These are phyloP conservation scores for Paramormyrops kingsleyae DNA, from an alignment of 2,113 vertebrate species.

Conservation along the genomic window DNA sequence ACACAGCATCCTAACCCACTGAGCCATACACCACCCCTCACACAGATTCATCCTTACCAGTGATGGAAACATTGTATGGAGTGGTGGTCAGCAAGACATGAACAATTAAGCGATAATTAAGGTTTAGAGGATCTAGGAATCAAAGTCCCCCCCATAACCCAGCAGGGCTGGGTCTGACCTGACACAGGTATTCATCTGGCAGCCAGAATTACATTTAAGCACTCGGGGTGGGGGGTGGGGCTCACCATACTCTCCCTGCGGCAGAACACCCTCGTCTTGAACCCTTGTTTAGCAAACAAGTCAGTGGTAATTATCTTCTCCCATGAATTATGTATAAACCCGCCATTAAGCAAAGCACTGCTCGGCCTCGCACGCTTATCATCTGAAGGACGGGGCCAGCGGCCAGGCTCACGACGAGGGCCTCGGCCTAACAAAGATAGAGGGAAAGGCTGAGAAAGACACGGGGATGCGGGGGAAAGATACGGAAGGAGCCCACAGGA, in stretches of 20 bases:
- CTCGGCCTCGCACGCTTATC: background rate
- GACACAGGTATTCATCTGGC: background rate
- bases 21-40: background rate
- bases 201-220: background rate
- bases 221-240: background rate
- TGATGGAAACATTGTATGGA: conserved; percentile 24
- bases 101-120: background rate
- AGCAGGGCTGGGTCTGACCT: background rate
- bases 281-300: background rate
- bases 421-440: background rate
- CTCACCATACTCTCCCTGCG: background rate
- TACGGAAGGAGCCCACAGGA: background rate
- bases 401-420: background rate
- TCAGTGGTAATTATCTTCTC: background rate
- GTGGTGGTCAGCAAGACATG: background rate
- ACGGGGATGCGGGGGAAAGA: background rate
- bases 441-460: background rate
- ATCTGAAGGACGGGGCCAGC: background rate
- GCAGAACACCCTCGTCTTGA: background rate
- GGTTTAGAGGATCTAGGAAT: background rate
- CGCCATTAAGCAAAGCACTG: background rate
- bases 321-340: background rate
- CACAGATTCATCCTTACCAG: conserved; percentile 14
- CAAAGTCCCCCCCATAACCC: background rate
- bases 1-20: background rate